Evolutionary conservation across 2,113 vertebrate genomes (phyloP).

Genomic region (Scatophagus argus): DNA sequence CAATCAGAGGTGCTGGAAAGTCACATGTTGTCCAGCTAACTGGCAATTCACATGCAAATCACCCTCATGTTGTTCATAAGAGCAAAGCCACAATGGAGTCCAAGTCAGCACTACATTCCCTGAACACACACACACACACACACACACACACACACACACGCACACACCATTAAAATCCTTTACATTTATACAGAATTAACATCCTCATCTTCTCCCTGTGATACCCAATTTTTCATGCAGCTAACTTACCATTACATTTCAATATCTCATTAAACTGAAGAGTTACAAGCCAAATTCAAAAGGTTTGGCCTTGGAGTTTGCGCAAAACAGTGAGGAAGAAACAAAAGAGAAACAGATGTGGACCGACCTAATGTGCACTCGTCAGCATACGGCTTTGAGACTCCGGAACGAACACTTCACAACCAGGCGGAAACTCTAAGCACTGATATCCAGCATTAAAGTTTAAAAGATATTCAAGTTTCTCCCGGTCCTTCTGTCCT

Average conservation of each 20-base stretch:
- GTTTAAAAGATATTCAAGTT: conserved; percentile 49
- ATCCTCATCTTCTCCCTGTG: conserved; percentile 8
- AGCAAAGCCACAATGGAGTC: conserved; percentile 42
- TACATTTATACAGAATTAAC: conserved; percentile 77
- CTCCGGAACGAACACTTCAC: conserved; percentile 49
- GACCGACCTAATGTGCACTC: not conserved
- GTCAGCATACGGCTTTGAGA: conserved; percentile 10
- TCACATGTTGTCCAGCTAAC: not conserved
- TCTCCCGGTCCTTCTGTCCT: conserved; percentile 22
- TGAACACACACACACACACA: conserved; percentile 70
- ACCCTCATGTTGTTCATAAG: conserved; percentile 12
- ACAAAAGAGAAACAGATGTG: conserved; percentile 4
- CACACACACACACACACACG: no score
- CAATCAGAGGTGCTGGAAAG: no score
- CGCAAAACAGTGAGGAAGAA: conserved; percentile 21
- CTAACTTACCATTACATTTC: conserved; percentile 39
- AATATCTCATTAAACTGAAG: conserved; percentile 12
- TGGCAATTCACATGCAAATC: conserved; percentile 15
- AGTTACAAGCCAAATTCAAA: conserved; percentile 37
- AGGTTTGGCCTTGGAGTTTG: conserved; percentile 22
- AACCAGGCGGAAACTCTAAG: conserved; percentile 48
- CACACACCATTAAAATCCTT: conserved; percentile 77
- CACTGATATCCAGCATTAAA: conserved; percentile 59
- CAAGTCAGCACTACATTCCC: conserved; percentile 53
- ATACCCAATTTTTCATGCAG: conserved; percentile 16